phyloP scores from a whole-genome alignment of 2,797 vertebrate species.

The Sphaeramia orbicularis region DNA sequence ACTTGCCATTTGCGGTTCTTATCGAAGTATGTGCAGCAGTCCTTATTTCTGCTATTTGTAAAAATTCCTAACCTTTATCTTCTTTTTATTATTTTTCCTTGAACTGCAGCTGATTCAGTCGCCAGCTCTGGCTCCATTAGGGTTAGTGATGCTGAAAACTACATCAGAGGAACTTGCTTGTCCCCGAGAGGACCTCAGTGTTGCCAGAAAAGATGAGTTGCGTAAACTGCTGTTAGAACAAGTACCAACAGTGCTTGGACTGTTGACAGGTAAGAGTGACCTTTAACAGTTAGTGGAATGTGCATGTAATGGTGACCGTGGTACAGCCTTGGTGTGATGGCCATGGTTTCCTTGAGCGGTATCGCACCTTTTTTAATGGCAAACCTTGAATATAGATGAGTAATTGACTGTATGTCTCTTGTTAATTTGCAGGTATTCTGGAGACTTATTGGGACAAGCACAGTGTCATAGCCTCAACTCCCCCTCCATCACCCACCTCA shows the following conservation, averaged over 20 bases:
- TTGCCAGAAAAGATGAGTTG: constrained; percentile 95
- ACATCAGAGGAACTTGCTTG: constrained; percentile 98
- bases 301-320: not conserved
- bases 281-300: not conserved
- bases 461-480: constrained; percentile 94
- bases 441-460: constrained; percentile 99
- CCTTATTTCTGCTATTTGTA: not conserved
- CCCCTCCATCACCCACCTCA: constrained; percentile 96
- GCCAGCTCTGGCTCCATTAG: constrained; percentile 91
- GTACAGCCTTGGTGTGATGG: not conserved
- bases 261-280: constrained; percentile 90
- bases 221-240: constrained; percentile 96
- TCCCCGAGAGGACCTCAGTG: constrained; percentile 95
- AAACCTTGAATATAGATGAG: not conserved
- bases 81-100: constrained; percentile 24
- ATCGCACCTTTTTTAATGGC: not conserved
- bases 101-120: constrained; percentile 92
- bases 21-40: not conserved
- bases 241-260: constrained; percentile 94
- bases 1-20: no score
- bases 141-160: constrained; percentile 96
- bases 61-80: not conserved
- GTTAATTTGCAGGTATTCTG: constrained; percentile 88
- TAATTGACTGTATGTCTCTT: constrained; percentile 4
- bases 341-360: not conserved